phyloP scores from a whole-genome alignment of 1,140 invertebrate species.

The Lepidurus packardi region DNA sequence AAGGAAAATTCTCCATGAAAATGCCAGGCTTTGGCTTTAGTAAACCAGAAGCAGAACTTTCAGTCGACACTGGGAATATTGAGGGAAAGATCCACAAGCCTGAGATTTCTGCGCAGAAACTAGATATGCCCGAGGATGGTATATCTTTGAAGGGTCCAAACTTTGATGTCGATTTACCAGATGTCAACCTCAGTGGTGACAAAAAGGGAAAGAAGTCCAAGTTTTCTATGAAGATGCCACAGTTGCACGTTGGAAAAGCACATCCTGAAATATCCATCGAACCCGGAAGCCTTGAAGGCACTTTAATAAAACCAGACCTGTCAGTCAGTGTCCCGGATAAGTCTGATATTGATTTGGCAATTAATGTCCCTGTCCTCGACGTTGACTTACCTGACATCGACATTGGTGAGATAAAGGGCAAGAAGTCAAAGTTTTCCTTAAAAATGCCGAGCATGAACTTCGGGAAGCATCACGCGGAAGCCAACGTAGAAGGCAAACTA shows the following conservation, averaged over 20 bases:
- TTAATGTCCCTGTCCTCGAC: constrained; percentile 16
- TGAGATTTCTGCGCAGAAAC: not conserved
- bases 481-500: not conserved
- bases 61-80: not conserved
- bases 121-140: constrained; percentile 13
- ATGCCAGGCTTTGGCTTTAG: not conserved
- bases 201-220: constrained; percentile 1
- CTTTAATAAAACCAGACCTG: not conserved
- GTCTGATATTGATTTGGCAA: not conserved
- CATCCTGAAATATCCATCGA: not conserved
- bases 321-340: not conserved
- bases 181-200: not conserved
- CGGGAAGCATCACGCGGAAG: constrained; percentile 23
- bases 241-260: constrained; percentile 24
- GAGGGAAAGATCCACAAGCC: not conserved
- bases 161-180: not conserved
- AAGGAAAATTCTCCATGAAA: constrained; percentile 25
- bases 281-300: constrained; percentile 20
- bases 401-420: not conserved
- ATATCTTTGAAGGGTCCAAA: constrained; percentile 25
- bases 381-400: not conserved
- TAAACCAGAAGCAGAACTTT: not conserved
- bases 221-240: constrained; percentile 30
- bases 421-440: constrained; percentile 25
- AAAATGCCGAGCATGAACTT: constrained; percentile 30